These are phyloP conservation scores for Suricata suricatta DNA, from an alignment of 2,113 vertebrate species.

Conservation along the genomic window DNA sequence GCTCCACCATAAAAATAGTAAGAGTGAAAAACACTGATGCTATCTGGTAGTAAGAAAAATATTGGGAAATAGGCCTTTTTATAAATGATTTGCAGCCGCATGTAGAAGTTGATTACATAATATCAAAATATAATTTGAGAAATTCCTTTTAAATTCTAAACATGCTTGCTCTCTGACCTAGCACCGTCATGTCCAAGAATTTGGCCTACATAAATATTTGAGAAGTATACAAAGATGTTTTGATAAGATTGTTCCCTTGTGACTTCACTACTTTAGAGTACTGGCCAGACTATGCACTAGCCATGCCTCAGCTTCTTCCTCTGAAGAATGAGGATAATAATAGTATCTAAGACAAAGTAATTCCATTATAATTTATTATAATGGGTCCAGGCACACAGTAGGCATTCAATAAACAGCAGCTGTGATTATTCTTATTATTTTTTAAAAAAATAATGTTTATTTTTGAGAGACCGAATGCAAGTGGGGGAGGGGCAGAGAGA, in stretches of 20 bases:
- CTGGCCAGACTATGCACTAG: background rate
- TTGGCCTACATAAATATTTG: background rate
- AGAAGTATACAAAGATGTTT: background rate
- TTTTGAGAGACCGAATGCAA: too few relatives aligned
- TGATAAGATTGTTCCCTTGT: conserved; percentile 1
- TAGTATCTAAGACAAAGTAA: background rate
- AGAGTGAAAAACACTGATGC: background rate
- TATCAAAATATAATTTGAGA: background rate
- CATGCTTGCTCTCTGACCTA: background rate
- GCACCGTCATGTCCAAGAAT: background rate
- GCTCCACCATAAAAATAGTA: background rate
- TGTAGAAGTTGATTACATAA: background rate
- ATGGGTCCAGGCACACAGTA: background rate
- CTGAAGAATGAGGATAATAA: background rate
- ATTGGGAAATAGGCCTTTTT: background rate
- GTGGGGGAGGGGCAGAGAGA: too few relatives aligned
- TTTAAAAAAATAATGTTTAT: too few relatives aligned
- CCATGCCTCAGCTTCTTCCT: background rate
- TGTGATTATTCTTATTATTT: background rate
- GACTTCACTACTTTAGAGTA: background rate
- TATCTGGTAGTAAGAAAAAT: background rate
- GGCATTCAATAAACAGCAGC: background rate
- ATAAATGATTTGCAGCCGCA: background rate
- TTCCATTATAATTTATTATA: background rate
- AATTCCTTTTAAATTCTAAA: background rate